These are phyloP conservation scores for Ceuthmochares aereus DNA, from an alignment of 2,113 vertebrate genomes.

Conservation along the genomic window DNA sequence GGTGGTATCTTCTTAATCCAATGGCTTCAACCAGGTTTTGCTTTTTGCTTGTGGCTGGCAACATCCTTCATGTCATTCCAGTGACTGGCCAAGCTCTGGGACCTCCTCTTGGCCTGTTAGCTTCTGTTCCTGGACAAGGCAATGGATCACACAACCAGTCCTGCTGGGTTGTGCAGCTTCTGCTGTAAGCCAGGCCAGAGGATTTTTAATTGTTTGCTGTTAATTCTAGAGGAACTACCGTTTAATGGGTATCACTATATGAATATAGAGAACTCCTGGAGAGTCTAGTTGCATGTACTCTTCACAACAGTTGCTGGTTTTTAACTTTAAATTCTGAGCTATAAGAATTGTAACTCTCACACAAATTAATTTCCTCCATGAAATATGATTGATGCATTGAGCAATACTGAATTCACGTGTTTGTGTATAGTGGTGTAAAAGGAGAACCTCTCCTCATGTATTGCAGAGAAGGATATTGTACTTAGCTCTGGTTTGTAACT, in stretches of 20 bases:
- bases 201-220: slow-evolving; percentile 39
- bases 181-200: slow-evolving; percentile 35
- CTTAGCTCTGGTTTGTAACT: neutral
- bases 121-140: neutral
- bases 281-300: neutral
- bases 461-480: neutral
- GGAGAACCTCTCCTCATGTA: neutral
- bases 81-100: neutral
- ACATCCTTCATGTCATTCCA: neutral
- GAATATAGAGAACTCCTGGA: slow-evolving; percentile 28
- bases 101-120: neutral
- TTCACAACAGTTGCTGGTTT: slow-evolving; percentile 32
- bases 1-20: neutral
- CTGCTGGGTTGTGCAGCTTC: slow-evolving; percentile 4
- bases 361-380: slow-evolving; percentile 4
- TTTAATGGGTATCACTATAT: slow-evolving; percentile 10
- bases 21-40: neutral
- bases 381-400: neutral
- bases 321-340: slow-evolving; percentile 35
- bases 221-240: neutral
- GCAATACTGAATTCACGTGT: neutral
- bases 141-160: neutral
- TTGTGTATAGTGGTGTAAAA: neutral
- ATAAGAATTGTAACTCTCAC: neutral
- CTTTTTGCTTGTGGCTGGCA: neutral